Evolutionary conservation across 1,140 invertebrate species (phyloP).

Genomic region (Tenebrio molitor): DNA sequence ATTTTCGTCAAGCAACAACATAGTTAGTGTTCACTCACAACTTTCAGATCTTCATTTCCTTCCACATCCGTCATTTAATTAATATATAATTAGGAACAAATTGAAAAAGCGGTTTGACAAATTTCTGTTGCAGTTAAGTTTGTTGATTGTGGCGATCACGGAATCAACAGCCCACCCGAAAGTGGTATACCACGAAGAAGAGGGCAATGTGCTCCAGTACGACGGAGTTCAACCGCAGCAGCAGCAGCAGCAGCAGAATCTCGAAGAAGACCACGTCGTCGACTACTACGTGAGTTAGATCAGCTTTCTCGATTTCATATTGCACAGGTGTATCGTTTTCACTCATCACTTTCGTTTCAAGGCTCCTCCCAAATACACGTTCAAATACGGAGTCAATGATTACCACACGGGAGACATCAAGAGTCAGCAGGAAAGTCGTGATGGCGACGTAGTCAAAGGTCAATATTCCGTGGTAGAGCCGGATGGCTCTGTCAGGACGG

Average conservation of each 20-base stretch:
- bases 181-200: constrained; percentile 22
- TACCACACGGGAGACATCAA: constrained; percentile 76
- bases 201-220: constrained; percentile 14
- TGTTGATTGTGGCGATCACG: background rate
- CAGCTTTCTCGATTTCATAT: constrained; percentile 14
- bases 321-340: constrained; percentile 42
- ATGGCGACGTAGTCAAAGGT: constrained; percentile 77
- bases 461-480: constrained; percentile 74
- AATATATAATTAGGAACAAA: background rate
- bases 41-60: too few species aligned
- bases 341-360: constrained; percentile 55
- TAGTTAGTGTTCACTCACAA: too few species aligned
- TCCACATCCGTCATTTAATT: too few species aligned
- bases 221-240: background rate
- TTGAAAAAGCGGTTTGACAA: too few species aligned
- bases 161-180: background rate
- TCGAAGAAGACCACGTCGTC: constrained; percentile 32
- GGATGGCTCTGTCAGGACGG: constrained; percentile 74
- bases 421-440: constrained; percentile 76
- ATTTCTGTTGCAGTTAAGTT: background rate
- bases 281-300: constrained; percentile 43
- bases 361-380: constrained; percentile 75
- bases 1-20: too few species aligned
- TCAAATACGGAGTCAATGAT: constrained; percentile 77
- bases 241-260: too few species aligned